phyloP scores from a whole-genome alignment of 2,113 vertebrate genomes.

The Elephantulus edwardii region DNA sequence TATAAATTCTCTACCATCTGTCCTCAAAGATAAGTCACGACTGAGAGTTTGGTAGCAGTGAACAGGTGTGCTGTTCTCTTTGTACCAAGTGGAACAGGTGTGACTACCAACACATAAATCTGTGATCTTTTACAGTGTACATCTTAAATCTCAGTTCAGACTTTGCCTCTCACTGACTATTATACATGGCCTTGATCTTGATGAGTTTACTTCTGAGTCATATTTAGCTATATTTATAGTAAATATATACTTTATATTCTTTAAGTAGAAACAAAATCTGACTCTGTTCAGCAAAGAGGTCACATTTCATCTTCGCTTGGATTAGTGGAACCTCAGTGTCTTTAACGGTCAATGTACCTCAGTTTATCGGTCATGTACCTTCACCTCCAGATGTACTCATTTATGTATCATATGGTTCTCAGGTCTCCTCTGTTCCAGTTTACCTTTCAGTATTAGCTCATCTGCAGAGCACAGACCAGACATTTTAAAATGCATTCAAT shows the following conservation, averaged over 20 bases:
- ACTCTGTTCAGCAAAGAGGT: background rate
- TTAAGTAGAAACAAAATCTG: background rate
- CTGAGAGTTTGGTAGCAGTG: background rate
- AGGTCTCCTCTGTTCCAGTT: background rate
- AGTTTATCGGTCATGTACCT: background rate
- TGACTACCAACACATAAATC: background rate
- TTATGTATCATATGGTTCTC: background rate
- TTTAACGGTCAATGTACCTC: too few species aligned
- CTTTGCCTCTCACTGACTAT: background rate
- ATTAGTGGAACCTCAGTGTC: background rate
- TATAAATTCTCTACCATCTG: too few species aligned
- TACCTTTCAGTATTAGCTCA: constrained; percentile 1
- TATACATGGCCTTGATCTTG: background rate
- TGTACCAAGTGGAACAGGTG: background rate
- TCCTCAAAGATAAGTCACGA: too few species aligned
- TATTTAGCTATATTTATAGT: background rate
- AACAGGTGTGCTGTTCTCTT: too few species aligned
- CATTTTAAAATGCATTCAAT: constrained; percentile 10
- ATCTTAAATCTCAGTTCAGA: background rate
- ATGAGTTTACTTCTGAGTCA: too few species aligned
- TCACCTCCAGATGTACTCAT: background rate
- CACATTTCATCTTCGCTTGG: background rate
- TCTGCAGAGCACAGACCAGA: background rate
- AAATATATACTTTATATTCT: constrained; percentile 19
- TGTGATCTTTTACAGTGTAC: background rate